phyloP scores from a whole-genome alignment of 1,140 invertebrate genomes.

The Aradophagus sp. region DNA sequence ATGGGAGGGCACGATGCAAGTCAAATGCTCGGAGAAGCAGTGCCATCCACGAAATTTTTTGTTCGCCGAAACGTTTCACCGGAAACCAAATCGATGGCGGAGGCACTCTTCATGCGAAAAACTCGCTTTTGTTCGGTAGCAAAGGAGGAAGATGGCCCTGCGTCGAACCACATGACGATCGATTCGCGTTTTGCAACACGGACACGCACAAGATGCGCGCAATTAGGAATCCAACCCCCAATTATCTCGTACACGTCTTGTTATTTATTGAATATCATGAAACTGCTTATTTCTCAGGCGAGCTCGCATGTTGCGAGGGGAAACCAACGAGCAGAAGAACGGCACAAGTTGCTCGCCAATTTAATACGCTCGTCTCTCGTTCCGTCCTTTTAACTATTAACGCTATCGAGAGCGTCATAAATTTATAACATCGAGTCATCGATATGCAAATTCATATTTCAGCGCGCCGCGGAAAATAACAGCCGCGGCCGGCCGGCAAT shows the following conservation, averaged over 20 bases:
- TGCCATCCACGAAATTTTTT: conserved; percentile 57
- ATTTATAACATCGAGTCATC: not conserved
- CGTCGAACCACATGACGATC: conserved; percentile 64
- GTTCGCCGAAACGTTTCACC: conserved; percentile 64
- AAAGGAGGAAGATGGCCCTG: conserved; percentile 45
- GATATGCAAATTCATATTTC: too few species aligned
- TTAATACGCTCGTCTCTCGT: conserved; percentile 5
- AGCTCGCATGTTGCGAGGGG: conserved; percentile 59
- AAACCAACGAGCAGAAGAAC: conserved; percentile 29
- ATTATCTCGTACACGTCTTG: conserved; percentile 71
- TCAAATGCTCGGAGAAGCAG: conserved; percentile 59
- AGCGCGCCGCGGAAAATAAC: too few species aligned
- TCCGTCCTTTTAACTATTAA: conserved; percentile 3
- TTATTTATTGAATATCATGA: conserved; percentile 68
- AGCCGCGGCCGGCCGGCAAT: too few species aligned
- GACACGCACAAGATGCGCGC: conserved; percentile 66
- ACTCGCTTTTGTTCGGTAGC: conserved; percentile 57
- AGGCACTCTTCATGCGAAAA: conserved; percentile 60
- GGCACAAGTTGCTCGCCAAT: conserved; percentile 25
- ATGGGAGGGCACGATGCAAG: conserved; percentile 44
- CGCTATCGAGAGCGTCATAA: not conserved
- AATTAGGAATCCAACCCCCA: conserved; percentile 65
- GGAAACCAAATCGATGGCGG: conserved; percentile 66
- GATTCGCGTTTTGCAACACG: conserved; percentile 53
- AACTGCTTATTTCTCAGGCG: conserved; percentile 58